These are phyloP conservation scores for Brevipalpus yothersi DNA, from an alignment of 1,140 invertebrate species.

Conservation along the genomic window DNA sequence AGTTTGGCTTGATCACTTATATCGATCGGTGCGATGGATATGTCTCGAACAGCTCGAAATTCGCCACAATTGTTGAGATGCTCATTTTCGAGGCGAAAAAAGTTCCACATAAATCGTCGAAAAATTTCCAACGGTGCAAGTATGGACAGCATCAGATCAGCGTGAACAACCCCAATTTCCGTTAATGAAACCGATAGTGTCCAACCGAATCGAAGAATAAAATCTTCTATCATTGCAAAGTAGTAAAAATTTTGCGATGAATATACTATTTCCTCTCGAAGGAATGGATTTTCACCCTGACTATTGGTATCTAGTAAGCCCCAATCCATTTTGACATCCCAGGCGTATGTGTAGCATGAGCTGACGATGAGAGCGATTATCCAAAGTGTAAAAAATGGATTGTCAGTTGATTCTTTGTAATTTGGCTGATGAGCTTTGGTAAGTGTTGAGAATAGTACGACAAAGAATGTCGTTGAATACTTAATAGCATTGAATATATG, in stretches of 20 bases:
- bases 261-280: constrained; percentile 39
- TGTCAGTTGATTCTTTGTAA: constrained; percentile 16
- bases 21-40: constrained; percentile 87
- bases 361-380: constrained; percentile 43
- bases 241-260: constrained; percentile 53
- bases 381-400: constrained; percentile 58
- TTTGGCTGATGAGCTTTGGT: constrained; percentile 27
- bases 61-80: constrained; percentile 99
- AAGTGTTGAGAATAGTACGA: constrained; percentile 60
- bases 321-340: constrained; percentile 98
- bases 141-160: constrained; percentile 65
- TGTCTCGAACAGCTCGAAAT: constrained; percentile 92
- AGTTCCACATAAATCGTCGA: constrained; percentile 97
- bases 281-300: constrained; percentile 16
- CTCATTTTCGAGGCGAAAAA: constrained; percentile 96
- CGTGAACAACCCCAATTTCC: constrained; percentile 48
- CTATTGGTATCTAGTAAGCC: constrained; percentile 61
- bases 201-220: constrained; percentile 81
- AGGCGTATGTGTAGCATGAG: constrained; percentile 61
- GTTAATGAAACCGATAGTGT: constrained; percentile 55
- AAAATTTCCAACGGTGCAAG: constrained; percentile 82
- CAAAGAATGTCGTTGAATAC: constrained; percentile 90
- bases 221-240: constrained; percentile 87
- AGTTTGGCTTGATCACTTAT: constrained; percentile 71
- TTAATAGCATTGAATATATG: constrained; percentile 79